Evolutionary conservation across 2,888 invertebrate genomes (phyloP).

Genomic region (Melinaea marsaeus): DNA sequence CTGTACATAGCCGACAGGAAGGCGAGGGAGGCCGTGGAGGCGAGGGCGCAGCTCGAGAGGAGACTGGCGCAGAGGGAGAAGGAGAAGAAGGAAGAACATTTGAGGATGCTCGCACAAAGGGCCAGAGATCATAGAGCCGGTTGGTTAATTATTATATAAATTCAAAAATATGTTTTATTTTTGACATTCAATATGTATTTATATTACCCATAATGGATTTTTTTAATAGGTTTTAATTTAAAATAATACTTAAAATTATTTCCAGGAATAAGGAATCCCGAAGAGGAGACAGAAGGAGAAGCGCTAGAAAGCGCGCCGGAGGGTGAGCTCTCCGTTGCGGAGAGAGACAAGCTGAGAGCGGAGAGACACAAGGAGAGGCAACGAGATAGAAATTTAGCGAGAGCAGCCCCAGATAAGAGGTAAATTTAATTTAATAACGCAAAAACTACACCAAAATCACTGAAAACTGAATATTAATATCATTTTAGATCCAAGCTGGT

Average conservation of each 20-base stretch:
- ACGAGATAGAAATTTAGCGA: constrained; percentile 93
- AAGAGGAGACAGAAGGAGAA: constrained; percentile 50
- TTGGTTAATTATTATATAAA: constrained; percentile 52
- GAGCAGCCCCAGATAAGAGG: constrained; percentile 96
- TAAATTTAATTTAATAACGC: constrained; percentile 33
- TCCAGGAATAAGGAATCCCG: constrained; percentile 61
- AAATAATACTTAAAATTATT: background rate
- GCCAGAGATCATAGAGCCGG: constrained; percentile 97
- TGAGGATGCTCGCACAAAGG: constrained; percentile 94
- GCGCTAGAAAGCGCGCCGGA: constrained; percentile 56
- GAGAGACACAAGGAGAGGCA: constrained; percentile 94
- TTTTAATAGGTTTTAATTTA: background rate
- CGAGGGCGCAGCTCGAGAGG: constrained; percentile 96
- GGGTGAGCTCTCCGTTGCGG: constrained; percentile 79
- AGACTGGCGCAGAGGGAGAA: constrained; percentile 98
- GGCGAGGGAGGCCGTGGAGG: constrained; percentile 98
- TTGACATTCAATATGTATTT: background rate
- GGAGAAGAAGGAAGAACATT: constrained; percentile 97
- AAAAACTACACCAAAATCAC: background rate
- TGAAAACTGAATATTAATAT: background rate
- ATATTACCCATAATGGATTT: background rate
- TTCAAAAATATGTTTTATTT: too few relatives aligned
- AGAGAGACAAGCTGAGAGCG: constrained; percentile 90
- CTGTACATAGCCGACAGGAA: constrained; percentile 97
- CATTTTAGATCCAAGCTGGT: constrained; percentile 85